A percentile compares a stretch with the other conserved stretches of the same genome.
Conservation (phyloP, 2,888 invertebrate genomes). For the Apeira syringaria region DNA sequence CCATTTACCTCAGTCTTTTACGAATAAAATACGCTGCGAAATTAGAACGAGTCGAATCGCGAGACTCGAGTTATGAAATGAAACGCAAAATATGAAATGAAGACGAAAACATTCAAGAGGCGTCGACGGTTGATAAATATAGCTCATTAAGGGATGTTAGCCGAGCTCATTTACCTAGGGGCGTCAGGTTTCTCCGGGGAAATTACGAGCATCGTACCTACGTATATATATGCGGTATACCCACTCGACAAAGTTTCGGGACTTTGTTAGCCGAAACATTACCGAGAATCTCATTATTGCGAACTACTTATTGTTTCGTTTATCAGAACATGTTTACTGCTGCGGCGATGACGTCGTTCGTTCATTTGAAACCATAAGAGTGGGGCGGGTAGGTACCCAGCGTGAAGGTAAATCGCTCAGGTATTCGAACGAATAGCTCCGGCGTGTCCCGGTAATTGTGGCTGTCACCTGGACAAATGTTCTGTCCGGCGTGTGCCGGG, state of each 20-base stretch:
- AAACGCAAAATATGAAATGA: constrained; percentile 51
- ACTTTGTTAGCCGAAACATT: constrained; percentile 46
- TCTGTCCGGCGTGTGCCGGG: constrained; percentile 64
- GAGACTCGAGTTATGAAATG: no score
- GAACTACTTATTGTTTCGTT: constrained; percentile 35
- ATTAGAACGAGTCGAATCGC: no score
- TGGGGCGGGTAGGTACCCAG: constrained; percentile 22
- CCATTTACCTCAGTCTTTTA: no score
- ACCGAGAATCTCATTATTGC: constrained; percentile 44
- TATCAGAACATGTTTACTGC: constrained; percentile 28
- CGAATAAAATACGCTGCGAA: no score
- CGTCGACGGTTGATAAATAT: constrained; percentile 65
- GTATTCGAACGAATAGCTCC: constrained; percentile 62
- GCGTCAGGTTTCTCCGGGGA: constrained; percentile 63
- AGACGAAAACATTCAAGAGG: constrained; percentile 52
- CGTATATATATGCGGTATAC: constrained; percentile 42
- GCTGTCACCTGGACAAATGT: constrained; percentile 75
- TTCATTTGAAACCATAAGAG: constrained; percentile 42
- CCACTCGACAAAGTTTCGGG: constrained; percentile 52
- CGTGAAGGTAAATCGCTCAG: constrained; percentile 57
- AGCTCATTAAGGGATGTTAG: constrained; percentile 73
- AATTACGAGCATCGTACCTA: constrained; percentile 68
- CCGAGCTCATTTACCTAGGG: constrained; percentile 71
- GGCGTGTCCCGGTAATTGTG: constrained; percentile 73
- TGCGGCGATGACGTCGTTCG: constrained; percentile 19